Conservation (phyloP, 1,140 invertebrate species). For the Neocloeon triangulifer region DNA sequence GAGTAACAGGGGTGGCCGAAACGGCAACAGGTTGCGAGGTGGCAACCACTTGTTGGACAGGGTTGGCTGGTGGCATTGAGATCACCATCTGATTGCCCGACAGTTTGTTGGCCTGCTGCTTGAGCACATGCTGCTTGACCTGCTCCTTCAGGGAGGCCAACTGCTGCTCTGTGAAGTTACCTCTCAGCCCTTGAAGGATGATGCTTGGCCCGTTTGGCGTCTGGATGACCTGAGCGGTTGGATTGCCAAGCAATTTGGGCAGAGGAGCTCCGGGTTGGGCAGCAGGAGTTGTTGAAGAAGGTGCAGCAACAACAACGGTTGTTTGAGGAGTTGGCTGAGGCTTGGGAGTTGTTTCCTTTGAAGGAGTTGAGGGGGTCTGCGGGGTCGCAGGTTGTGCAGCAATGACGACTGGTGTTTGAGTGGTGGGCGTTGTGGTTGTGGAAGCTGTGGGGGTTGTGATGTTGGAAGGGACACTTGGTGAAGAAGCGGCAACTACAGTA, state of each 20-base stretch:
- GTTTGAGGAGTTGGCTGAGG: slow-evolving; percentile 8
- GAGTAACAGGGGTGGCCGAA: background rate
- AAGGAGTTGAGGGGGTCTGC: slow-evolving; percentile 4
- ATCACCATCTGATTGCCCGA: no score
- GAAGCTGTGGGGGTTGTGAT: no score
- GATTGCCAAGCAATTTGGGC: slow-evolving; percentile 2
- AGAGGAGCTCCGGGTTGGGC: slow-evolving; percentile 3
- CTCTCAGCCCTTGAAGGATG: slow-evolving; percentile 56
- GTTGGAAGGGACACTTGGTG: slow-evolving; percentile 9
- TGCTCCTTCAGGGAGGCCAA: slow-evolving; percentile 58
- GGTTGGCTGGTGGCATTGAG: slow-evolving; percentile 8
- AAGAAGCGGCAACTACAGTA: slow-evolving; percentile 1
- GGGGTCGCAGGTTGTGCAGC: slow-evolving; percentile 9
- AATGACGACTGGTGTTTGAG: slow-evolving; percentile 7
- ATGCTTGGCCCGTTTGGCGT: slow-evolving; percentile 61
- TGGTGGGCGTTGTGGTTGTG: slow-evolving; percentile 4
- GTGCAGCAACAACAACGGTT: slow-evolving; percentile 4
- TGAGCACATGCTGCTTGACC: slow-evolving; percentile 65
- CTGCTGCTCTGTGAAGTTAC: slow-evolving; percentile 58
- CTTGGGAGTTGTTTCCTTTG: no score
- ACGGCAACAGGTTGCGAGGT: slow-evolving; percentile 5
- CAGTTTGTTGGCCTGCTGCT: no score
- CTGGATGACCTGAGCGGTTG: slow-evolving; percentile 51
- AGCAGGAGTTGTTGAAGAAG: slow-evolving; percentile 8
- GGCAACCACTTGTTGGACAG: slow-evolving; percentile 13